A percentile compares a stretch with the other conserved stretches of the same genome.
Conservation (phyloP, 2,797 vertebrate genomes). For the Psittacula derbiana region DNA sequence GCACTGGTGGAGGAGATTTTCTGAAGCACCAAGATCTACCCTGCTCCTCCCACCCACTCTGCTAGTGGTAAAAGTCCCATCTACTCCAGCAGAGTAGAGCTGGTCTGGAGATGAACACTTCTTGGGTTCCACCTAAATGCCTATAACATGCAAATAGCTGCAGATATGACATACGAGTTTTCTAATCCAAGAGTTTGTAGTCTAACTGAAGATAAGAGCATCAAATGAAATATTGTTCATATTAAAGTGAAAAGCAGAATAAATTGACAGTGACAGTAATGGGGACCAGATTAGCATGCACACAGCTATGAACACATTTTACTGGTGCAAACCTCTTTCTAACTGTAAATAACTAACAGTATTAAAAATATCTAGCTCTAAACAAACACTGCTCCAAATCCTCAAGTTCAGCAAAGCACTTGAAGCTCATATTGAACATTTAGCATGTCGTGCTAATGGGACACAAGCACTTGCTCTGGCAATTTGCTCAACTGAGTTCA, state of each 20-base stretch:
- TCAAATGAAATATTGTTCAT: not conserved
- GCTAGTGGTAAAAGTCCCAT: not conserved
- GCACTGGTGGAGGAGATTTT: not conserved
- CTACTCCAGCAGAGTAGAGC: not conserved
- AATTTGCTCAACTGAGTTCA: not conserved
- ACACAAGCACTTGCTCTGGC: not conserved
- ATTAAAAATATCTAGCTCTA: not conserved
- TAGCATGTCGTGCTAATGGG: fast-evolving
- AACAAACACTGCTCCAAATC: not conserved
- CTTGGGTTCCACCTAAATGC: not conserved
- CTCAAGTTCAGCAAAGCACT: not conserved
- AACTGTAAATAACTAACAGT: not conserved
- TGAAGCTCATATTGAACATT: fast-evolving
- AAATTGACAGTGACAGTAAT: not conserved
- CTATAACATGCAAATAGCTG: not conserved
- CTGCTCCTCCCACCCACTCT: not conserved
- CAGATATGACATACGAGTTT: not conserved
- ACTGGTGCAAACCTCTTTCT: not conserved
- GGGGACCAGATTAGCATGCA: not conserved
- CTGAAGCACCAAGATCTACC: not conserved
- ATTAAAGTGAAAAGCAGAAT: not conserved
- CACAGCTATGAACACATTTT: not conserved
- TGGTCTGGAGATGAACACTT: not conserved
- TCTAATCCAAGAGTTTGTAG: not conserved
- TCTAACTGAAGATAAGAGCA: not conserved